phyloP scores from a whole-genome alignment of 1,140 invertebrate species.

The Galleria mellonella region DNA sequence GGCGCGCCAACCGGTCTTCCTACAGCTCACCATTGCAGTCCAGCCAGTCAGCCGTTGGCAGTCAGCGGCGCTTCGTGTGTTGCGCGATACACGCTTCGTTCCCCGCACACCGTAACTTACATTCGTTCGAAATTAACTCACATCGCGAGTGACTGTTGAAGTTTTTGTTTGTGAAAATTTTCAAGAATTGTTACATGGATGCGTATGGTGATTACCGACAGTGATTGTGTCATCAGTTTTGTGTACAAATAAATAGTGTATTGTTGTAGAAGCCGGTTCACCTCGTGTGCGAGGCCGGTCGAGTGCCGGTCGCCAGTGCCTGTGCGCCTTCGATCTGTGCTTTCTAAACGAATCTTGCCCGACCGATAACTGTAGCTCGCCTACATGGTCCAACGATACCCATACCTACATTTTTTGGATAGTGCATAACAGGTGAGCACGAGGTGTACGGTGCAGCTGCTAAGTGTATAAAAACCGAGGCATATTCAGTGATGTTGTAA shows the following conservation, averaged over 20 bases:
- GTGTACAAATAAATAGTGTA: slow-evolving; percentile 13
- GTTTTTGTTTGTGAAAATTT: slow-evolving; percentile 6
- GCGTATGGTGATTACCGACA: slow-evolving; percentile 3
- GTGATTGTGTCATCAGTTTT: slow-evolving; percentile 6
- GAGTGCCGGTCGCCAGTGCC: slow-evolving; percentile 5
- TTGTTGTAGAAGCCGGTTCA: slow-evolving; percentile 19
- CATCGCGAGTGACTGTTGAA: slow-evolving; percentile 19
- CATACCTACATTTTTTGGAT: not conserved
- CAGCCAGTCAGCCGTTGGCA: slow-evolving; percentile 36
- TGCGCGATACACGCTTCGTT: not conserved
- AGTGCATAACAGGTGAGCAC: not conserved
- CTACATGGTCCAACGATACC: not conserved
- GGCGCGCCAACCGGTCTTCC: slow-evolving; percentile 6
- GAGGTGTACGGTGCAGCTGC: no score
- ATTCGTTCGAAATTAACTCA: slow-evolving; percentile 18
- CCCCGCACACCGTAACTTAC: slow-evolving; percentile 20
- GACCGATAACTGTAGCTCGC: not conserved
- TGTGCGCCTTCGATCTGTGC: slow-evolving; percentile 16
- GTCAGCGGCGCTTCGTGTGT: slow-evolving; percentile 7
- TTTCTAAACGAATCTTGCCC: slow-evolving; percentile 22
- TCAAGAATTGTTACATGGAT: slow-evolving; percentile 3
- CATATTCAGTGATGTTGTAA: no score
- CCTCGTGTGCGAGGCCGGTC: slow-evolving; percentile 22
- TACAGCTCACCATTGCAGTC: slow-evolving; percentile 15
- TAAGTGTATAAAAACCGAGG: no score